Evolutionary conservation across 2,113 vertebrate species (phyloP).

Genomic region (Chaetodon auriga): DNA sequence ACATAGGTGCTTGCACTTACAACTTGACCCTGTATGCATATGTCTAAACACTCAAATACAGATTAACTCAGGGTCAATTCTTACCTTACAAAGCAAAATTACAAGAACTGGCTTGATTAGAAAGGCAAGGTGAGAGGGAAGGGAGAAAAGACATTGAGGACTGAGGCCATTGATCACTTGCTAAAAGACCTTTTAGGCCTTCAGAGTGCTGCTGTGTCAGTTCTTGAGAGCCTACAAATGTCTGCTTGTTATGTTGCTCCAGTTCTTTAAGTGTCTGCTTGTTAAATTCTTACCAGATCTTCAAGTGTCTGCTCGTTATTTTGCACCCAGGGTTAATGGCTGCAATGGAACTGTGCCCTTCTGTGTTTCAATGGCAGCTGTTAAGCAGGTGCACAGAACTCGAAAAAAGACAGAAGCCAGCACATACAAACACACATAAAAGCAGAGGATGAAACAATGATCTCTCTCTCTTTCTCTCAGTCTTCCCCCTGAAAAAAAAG

Average conservation of each 20-base stretch:
- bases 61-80: neutral
- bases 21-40: neutral
- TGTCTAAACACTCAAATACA: neutral
- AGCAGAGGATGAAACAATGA: neutral
- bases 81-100: neutral
- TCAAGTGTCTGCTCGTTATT: conserved; percentile 51
- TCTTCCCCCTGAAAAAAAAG: neutral
- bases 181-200: conserved; percentile 13
- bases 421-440: neutral
- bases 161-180: neutral
- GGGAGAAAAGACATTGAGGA: neutral
- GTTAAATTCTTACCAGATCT: conserved; percentile 29
- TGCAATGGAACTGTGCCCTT: conserved; percentile 3
- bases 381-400: conserved; percentile 7
- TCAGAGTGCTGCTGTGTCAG: conserved; percentile 3
- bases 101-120: neutral
- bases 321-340: conserved; percentile 34
- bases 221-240: conserved; percentile 16
- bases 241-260: neutral
- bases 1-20: neutral
- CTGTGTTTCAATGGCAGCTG: conserved; percentile 1
- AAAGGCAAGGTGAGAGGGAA: neutral
- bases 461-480: neutral
- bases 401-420: neutral
- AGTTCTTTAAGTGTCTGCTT: conserved; percentile 32